These are phyloP conservation scores for Trachelipus rathkii DNA, from an alignment of 1,140 invertebrate species.

Conservation along the genomic window DNA sequence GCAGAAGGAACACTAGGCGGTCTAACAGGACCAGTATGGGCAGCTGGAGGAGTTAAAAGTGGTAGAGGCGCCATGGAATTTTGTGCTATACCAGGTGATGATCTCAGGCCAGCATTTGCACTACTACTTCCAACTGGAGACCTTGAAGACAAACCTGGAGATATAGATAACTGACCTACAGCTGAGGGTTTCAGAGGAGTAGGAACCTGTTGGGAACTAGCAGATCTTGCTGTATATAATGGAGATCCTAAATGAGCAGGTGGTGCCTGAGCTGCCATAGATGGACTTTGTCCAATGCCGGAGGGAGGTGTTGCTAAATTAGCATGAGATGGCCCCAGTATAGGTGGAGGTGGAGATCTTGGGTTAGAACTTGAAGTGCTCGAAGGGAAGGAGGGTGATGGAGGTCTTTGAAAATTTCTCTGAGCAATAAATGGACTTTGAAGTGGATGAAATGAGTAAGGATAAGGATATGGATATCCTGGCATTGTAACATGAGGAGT, in stretches of 20 bases:
- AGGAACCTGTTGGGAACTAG: constrained; percentile 27
- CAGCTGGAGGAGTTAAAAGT: constrained; percentile 38
- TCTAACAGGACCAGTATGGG: constrained; percentile 38
- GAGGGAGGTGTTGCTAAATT: constrained; percentile 37
- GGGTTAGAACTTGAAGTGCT: constrained; percentile 52
- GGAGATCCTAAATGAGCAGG: constrained; percentile 36
- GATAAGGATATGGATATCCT: constrained; percentile 49
- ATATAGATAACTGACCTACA: constrained; percentile 21
- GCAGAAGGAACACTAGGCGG: constrained; percentile 17
- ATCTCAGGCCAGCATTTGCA: background rate
- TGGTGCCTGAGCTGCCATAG: constrained; percentile 33
- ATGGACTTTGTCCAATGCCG: constrained; percentile 29
- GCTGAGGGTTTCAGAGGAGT: constrained; percentile 32
- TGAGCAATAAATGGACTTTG: constrained; percentile 48
- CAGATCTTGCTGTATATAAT: constrained; percentile 26
- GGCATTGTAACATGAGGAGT: constrained; percentile 47
- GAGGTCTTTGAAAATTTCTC: constrained; percentile 48
- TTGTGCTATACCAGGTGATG: constrained; percentile 26
- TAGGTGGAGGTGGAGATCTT: constrained; percentile 53
- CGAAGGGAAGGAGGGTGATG: constrained; percentile 49
- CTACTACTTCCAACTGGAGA: constrained; percentile 4
- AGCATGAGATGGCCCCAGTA: constrained; percentile 34
- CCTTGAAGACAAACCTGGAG: constrained; percentile 28
- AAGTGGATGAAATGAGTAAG: constrained; percentile 52
- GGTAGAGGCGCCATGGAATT: constrained; percentile 23